phyloP scores from a whole-genome alignment of 1,140 invertebrate genomes.

The Drosophila ambigua region DNA sequence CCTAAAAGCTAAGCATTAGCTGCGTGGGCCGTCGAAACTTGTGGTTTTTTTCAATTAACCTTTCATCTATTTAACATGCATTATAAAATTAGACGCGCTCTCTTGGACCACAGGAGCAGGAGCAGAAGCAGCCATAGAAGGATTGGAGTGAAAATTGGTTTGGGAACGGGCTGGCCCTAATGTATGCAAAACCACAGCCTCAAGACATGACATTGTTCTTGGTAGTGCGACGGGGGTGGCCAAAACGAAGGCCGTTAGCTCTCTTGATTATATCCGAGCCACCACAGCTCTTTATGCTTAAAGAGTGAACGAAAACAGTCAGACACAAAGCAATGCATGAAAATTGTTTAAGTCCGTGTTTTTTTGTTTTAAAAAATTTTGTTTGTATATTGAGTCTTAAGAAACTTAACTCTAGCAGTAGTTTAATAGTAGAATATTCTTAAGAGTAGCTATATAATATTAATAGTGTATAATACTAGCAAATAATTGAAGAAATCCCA shows the following conservation, averaged over 20 bases:
- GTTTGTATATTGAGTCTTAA: too few relatives aligned
- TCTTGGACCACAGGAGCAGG: slow-evolving; percentile 56
- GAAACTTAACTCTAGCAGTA: too few relatives aligned
- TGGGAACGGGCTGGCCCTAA: slow-evolving; percentile 42
- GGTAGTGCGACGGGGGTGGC: slow-evolving; percentile 1
- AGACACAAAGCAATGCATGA: too few relatives aligned
- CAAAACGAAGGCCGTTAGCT: background rate
- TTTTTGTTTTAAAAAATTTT: too few relatives aligned
- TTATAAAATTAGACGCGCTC: slow-evolving; percentile 81
- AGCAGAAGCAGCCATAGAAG: slow-evolving; percentile 7
- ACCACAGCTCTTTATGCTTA: slow-evolving; percentile 19
- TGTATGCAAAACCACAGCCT: slow-evolving; percentile 77
- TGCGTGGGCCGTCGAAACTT: slow-evolving; percentile 71
- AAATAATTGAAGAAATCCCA: too few relatives aligned
- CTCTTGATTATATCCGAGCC: slow-evolving; percentile 23
- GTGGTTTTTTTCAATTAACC: slow-evolving; percentile 81
- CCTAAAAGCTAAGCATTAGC: slow-evolving; percentile 62
- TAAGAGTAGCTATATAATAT: too few relatives aligned
- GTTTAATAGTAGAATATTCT: too few relatives aligned
- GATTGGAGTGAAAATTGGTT: background rate
- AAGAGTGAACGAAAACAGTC: slow-evolving; percentile 8
- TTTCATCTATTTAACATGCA: slow-evolving; percentile 82
- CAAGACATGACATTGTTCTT: slow-evolving; percentile 78
- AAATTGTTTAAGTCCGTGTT: too few relatives aligned
- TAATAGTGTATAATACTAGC: too few relatives aligned